phyloP scores from a whole-genome alignment of 2,113 vertebrate genomes.

The Tragelaphus strepsiceros region DNA sequence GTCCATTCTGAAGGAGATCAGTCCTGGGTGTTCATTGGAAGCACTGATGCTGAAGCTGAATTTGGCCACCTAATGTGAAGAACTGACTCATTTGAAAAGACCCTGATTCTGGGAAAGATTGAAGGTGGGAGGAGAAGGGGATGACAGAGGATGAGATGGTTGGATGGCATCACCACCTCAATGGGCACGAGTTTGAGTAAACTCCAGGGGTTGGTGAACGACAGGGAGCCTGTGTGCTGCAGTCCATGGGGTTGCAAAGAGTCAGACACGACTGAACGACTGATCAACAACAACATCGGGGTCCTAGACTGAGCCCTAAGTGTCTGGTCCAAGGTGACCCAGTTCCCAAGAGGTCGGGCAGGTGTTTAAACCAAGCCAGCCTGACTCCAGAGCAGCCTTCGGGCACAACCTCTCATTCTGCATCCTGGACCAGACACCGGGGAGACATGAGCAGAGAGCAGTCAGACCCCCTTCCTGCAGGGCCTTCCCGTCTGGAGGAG shows the following conservation, averaged over 20 bases:
- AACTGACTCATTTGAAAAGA: background rate
- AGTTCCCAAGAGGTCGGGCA: background rate
- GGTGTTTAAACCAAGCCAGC: background rate
- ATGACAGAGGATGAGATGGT: background rate
- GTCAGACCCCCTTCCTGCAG: too few relatives aligned
- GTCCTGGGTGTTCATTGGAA: background rate
- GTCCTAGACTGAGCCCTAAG: background rate
- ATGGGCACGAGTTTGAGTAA: background rate
- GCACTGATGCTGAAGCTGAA: background rate
- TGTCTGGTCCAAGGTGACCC: background rate
- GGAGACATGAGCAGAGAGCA: background rate
- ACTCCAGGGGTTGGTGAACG: accelerated
- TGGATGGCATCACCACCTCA: background rate
- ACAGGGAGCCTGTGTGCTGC: background rate
- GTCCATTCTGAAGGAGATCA: background rate
- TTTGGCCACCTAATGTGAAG: accelerated
- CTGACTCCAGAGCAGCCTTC: background rate
- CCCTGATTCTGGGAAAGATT: background rate
- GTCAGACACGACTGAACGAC: accelerated
- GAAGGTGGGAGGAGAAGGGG: background rate
- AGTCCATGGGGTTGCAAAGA: accelerated
- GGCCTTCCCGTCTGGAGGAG: background rate
- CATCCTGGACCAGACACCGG: background rate
- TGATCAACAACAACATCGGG: background rate
- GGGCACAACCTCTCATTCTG: too few relatives aligned